A percentile compares a stretch with the other conserved stretches of the same genome.
Conservation (phyloP, 2,888 invertebrate species). For the Capitulum mitella region DNA sequence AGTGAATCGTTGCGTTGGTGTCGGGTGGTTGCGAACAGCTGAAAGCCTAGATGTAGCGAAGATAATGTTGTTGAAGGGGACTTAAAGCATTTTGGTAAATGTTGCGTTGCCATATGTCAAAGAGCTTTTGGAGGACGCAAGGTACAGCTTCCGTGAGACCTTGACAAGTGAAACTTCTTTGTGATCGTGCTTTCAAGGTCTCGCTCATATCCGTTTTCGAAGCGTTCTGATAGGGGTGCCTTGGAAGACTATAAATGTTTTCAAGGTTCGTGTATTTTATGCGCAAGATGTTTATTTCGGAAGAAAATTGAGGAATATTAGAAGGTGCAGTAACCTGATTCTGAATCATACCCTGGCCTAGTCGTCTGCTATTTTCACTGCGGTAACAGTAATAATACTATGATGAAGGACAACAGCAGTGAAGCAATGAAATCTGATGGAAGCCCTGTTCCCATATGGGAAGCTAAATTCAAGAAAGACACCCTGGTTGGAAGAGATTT, state of each 20-base stretch:
- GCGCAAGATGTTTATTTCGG: neutral
- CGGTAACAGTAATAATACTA: neutral
- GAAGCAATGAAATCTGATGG: conserved; percentile 19
- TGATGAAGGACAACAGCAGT: conserved; percentile 23
- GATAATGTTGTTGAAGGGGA: too few species aligned
- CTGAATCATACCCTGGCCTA: neutral
- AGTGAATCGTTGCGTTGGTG: too few species aligned
- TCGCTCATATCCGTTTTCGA: too few species aligned
- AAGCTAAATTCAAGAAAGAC: conserved; percentile 17
- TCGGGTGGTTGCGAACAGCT: too few species aligned
- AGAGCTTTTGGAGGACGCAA: too few species aligned
- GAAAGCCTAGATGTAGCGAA: too few species aligned
- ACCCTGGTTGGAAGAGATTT: conserved; percentile 7
- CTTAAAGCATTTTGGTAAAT: too few species aligned
- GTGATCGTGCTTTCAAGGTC: neutral
- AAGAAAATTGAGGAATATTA: neutral
- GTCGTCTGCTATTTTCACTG: neutral
- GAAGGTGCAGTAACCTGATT: too few species aligned
- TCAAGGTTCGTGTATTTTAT: neutral
- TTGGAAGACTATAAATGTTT: neutral
- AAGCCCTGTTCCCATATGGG: conserved; percentile 14
- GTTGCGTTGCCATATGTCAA: too few species aligned
- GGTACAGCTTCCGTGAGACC: neutral
- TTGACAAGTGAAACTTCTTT: conserved; percentile 16
- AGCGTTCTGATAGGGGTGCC: too few species aligned